Base-by-base conservation (phyloP, 2,113 vertebrate genomes). In the Scolopax mira region DNA sequence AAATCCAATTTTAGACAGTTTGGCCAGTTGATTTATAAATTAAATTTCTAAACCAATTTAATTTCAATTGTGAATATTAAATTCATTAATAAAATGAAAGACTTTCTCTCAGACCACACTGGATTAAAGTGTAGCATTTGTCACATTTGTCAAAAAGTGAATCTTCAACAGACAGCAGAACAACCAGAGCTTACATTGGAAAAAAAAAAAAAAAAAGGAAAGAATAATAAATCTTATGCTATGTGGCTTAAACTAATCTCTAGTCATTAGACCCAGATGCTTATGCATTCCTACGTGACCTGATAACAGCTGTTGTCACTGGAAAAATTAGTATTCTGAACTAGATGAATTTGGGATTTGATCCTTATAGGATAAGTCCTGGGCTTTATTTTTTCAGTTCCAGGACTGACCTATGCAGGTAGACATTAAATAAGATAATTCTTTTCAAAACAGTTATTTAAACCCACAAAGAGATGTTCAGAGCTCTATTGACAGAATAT, bases 81-180 rank as follows among this genome's bases (percentile, higher is more conserved):
- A 73, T 52, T 73, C 42, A 64, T 78, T 3, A 44, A 33, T 75
- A n/a, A 71, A 93, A 89, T 31, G 28, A 90, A 80, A 84, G 10
- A 44, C 30, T 60, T 54, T 67, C 22, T 49, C 31, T 72, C 30
- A 52, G 13, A 46, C 24, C 2, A 9, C 27, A 41, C 16, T 81
- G 61, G 17, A 83, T 78, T 88, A 79, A 93, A 94, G 10, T 67
- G 33, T 21, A 80, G 16, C 30, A 60, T 88, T 89, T 95, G 33
- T 92, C 61, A 74, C 30, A 61, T 83, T 90, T 94, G 30, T 92
- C 61, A 78, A 94, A 94, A 86, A 73, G 22, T 66, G 73, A 91
- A 66, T 84, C 77, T 88, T 52, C 64, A 90, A 54, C 35, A 57
- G 57, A 60, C 9, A 82, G 1, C 0, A 27, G 25, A 52, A 49